These are phyloP conservation scores for Pipistrellus kuhlii DNA, from an alignment of 2,797 vertebrate genomes.

Conservation along the genomic window DNA sequence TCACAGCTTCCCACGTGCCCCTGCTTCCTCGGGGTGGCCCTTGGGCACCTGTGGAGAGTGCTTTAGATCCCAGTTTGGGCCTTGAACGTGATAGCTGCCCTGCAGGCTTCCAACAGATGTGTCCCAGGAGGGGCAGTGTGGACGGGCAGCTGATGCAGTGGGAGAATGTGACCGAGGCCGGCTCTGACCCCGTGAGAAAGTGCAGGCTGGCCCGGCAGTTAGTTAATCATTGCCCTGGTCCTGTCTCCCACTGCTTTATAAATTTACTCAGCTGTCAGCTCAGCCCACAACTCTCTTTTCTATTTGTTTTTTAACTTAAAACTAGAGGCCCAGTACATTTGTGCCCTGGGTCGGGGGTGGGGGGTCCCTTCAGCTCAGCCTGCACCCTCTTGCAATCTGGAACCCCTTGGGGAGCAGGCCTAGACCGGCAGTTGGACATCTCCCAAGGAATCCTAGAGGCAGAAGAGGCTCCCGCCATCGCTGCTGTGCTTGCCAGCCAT, in stretches of 20 bases:
- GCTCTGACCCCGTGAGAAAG: background rate
- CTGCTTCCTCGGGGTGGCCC: background rate
- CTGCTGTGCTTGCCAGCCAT: no score
- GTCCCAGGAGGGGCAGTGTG: rapidly evolving
- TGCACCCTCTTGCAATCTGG: no score
- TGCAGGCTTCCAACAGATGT: background rate
- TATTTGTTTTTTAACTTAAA: conserved; percentile 16
- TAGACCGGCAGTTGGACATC: no score
- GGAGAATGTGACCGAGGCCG: background rate
- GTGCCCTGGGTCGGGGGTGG: no score
- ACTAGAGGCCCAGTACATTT: no score
- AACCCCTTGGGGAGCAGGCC: no score
- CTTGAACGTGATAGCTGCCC: background rate
- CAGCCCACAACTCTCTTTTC: background rate
- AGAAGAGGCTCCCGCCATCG: no score
- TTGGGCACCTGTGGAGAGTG: background rate
- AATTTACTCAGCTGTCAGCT: background rate
- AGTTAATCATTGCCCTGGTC: background rate
- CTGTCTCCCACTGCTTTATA: background rate
- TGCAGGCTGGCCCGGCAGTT: background rate
- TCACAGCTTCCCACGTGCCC: background rate
- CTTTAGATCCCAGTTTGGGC: background rate
- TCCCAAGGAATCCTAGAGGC: no score
- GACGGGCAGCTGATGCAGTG: background rate
- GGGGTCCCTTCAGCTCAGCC: no score